Evolutionary conservation across 2,797 vertebrate species (phyloP).

Genomic region (Pseudocheirus occidentalis): DNA sequence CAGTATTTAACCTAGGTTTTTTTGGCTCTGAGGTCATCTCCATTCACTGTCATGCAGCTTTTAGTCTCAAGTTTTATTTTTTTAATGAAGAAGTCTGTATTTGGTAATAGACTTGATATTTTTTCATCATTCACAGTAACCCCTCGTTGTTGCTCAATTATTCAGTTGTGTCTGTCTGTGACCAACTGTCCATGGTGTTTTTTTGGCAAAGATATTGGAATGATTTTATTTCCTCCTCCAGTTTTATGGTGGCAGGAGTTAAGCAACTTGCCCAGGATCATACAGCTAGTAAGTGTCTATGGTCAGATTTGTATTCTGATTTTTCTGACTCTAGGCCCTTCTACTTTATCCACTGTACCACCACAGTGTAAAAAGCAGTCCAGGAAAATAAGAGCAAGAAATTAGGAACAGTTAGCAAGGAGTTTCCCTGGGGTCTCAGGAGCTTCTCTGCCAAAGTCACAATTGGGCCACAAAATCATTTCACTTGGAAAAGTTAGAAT

Average conservation of each 20-base stretch:
- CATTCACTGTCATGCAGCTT: neutral
- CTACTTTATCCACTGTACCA: neutral
- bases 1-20: neutral
- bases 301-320: neutral
- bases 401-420: neutral
- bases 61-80: neutral
- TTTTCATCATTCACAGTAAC: neutral
- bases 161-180: neutral
- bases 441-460: neutral
- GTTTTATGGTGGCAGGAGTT: neutral
- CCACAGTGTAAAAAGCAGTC: neutral
- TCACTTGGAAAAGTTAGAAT: neutral
- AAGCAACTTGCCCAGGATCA: neutral
- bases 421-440: neutral
- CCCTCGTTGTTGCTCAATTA: neutral
- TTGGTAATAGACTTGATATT: neutral
- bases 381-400: neutral
- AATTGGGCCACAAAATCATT: neutral
- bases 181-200: neutral
- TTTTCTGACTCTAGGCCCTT: neutral
- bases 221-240: neutral
- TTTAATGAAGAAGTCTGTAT: too few relatives aligned
- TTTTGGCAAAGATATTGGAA: neutral
- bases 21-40: neutral
- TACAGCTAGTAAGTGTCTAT: neutral